Percentiles rank a stretch among this genome's conserved stretches.
Conservation (phyloP, 2,888 invertebrate genomes). For the Andricus curvator region DNA sequence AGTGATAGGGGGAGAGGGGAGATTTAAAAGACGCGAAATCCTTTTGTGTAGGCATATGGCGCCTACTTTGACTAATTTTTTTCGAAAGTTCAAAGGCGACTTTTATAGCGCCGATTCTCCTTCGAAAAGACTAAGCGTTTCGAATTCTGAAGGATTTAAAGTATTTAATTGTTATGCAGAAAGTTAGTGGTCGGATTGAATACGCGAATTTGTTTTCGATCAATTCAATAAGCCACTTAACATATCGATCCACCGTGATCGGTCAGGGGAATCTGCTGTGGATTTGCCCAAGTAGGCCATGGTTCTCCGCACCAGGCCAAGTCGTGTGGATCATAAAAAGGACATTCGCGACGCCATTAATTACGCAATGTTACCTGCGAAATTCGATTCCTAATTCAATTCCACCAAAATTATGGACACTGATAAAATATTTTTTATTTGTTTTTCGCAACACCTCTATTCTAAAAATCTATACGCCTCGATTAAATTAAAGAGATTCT, state of each 20-base stretch:
- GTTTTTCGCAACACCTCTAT: too few species aligned
- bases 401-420: neutral
- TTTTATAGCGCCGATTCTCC: too few species aligned
- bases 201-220: neutral
- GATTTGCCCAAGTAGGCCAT: slow-evolving; percentile 42
- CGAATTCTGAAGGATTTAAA: neutral
- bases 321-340: slow-evolving; percentile 23
- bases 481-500: too few species aligned
- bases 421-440: neutral
- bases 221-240: neutral
- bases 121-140: neutral
- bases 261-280: slow-evolving; percentile 31
- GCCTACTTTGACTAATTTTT: too few species aligned
- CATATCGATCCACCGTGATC: slow-evolving; percentile 12
- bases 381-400: neutral
- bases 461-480: too few species aligned
- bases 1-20: too few species aligned
- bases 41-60: too few species aligned
- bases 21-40: too few species aligned
- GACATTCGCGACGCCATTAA: slow-evolving; percentile 17
- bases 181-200: neutral
- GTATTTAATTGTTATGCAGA: neutral
- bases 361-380: slow-evolving; percentile 13
- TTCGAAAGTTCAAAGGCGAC: too few species aligned
- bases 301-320: slow-evolving; percentile 42